Base-by-base conservation (phyloP, 2,113 vertebrate species). In the Brevimyrus niger region DNA sequence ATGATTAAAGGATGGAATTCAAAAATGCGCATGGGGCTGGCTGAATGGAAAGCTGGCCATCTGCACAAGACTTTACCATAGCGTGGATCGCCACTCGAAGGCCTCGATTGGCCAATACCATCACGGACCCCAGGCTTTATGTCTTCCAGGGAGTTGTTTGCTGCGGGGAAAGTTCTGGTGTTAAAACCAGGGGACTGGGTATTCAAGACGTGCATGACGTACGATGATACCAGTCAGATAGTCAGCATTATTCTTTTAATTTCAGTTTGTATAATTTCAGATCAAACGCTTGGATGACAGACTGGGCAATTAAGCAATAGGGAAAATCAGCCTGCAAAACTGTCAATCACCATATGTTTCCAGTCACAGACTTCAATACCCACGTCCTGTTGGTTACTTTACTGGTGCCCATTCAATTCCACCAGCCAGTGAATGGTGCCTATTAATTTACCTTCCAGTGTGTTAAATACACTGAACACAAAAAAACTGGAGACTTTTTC, bases 121-220 rank as follows among this genome's bases (percentile, higher is more conserved):
- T 91, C 89, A 84, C 4, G 17, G 85, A 65, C 3, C 89, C 87
- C 51, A 91, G 50, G 46, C 90, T n/a, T 84, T 90, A 89, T 23
- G 85, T 86, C 73, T 83, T 84, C 86, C 91, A 90, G 91, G 89
- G 89, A 88, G 55, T 88, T 51, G 84, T 48, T 91, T 89, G 65
- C 50, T 91, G 76, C 88, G 91, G 92, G 73, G 4, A 19, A 82
- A 89, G 87, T 69, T 58, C 48, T 61, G 87, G 17, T 58, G 87
- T 87, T 87, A 87, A 87, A 87, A 42, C 87, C 42, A 87, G 21
- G n/a, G 31, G 3, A 2, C 35, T 84, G 82, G 19, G 82, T 83
- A 42, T 80, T 80, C 8, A 58, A 51, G 76, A 89, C 3, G 76
- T 84, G 47, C 23, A 51, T 55, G 48, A 76, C 15, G 73, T 19